Base-by-base conservation (phyloP, 2,113 vertebrate genomes). In the Phylloscopus trochilus region DNA sequence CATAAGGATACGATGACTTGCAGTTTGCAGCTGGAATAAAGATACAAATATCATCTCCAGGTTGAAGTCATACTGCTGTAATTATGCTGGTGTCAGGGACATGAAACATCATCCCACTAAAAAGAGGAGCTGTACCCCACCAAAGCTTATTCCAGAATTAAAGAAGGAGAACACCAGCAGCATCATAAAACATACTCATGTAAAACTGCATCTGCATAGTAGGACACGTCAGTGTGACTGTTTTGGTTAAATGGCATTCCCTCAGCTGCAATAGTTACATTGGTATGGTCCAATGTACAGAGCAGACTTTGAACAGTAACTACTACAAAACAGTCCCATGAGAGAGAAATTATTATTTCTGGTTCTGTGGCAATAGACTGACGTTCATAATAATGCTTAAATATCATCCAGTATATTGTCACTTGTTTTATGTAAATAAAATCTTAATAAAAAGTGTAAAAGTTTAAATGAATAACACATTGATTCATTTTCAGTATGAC, bases 341-440 rank as follows among this genome's bases (percentile, higher is more conserved):
- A 73, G 64, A 77, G 39, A 92, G 47, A 91, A 81, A 94, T 0
- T 0, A 75, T 72, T 92, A 92, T 90, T 96, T 90, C 92, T 56
- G 69, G 60, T 81, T 74, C 68, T 72, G 26, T 89, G 53, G 56
- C 74, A 93, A 90, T 53, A 83, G 91, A 87, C 44, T 81, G 86
- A 91, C 89, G 70, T 90, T 79, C 93, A 84, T 90, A 94, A 90
- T 60, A 82, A 89, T 56, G 64, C 79, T 77, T 67, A 94, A 92
- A 89, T 93, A 94, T 85, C 96, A 94, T 7, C 37, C 19, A 93
- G 52, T 64, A 87, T 86, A 96, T 41, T 95, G 80, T 89, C 81
- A 95, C 90, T 93, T 96, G 93, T 95, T 96, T 97, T 91, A 93
- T 92, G 91, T 96, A 97, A 97, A 97, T 56, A 95, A 96, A 97